Percentiles rank a stretch among this genome's conserved stretches.
Conservation (phyloP, 2,888 invertebrate species). For the Pteria penguin region DNA sequence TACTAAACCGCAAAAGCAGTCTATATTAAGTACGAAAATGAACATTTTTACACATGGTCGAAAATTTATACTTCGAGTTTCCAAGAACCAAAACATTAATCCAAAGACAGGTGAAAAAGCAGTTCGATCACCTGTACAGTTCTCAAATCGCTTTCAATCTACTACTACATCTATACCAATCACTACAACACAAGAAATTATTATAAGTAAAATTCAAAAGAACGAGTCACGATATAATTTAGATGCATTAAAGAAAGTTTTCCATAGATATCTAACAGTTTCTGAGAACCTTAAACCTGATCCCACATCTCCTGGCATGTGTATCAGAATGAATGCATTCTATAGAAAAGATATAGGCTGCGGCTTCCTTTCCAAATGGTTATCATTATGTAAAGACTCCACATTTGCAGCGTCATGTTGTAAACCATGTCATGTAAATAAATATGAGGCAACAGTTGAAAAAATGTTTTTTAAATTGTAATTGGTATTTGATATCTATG, state of each 20-base stretch:
- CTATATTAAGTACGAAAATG: background rate
- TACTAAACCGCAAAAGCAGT: background rate
- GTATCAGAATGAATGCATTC: conserved; percentile 1
- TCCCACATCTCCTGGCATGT: conserved; percentile 2
- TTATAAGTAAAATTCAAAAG: background rate
- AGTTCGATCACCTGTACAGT: background rate
- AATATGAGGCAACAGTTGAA: background rate
- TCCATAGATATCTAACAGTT: background rate
- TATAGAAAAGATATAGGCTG: conserved; percentile 18
- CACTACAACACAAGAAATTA: background rate
- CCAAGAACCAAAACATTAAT: background rate
- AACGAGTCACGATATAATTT: background rate
- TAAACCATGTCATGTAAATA: conserved; percentile 4
- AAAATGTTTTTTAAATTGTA: background rate
- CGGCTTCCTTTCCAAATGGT: conserved; percentile 22
- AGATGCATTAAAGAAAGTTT: background rate
- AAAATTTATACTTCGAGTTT: background rate
- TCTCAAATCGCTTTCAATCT: no score
- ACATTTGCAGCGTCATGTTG: conserved; percentile 19
- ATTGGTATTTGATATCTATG: no score
- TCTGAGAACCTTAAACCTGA: conserved; percentile 3
- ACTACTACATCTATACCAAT: background rate
- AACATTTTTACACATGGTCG: background rate
- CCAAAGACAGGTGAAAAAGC: background rate
- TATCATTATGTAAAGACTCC: conserved; percentile 17